These are phyloP conservation scores for Nothoprocta pentlandii DNA, from an alignment of 2,113 vertebrate species.

Conservation along the genomic window DNA sequence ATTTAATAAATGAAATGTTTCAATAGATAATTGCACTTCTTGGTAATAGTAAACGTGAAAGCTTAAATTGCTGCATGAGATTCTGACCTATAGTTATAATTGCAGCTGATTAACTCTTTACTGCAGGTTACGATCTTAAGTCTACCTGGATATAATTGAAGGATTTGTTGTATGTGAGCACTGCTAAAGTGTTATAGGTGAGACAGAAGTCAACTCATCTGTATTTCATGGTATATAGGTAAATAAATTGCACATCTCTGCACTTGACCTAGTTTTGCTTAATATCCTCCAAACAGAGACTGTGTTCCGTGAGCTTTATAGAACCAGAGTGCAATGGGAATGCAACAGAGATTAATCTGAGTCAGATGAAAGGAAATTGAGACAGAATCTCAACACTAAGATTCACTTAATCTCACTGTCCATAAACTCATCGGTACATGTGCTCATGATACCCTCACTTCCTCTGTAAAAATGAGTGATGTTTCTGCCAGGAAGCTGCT, in stretches of 20 bases:
- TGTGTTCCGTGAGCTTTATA: neutral
- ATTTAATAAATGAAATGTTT: neutral
- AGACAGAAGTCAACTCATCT: neutral
- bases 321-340: neutral
- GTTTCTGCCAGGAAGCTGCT: neutral
- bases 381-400: neutral
- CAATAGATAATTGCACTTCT: neutral
- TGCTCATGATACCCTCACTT: neutral
- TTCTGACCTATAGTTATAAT: conserved; percentile 14
- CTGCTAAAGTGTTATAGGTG: neutral
- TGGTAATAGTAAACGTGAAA: neutral
- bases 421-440: neutral
- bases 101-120: neutral
- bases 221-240: neutral
- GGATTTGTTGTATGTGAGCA: neutral
- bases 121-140: neutral
- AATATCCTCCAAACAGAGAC: neutral
- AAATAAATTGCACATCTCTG: neutral
- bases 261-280: neutral
- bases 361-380: neutral
- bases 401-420: neutral
- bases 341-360: neutral
- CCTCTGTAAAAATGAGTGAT: neutral
- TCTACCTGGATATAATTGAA: neutral
- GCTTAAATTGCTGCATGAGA: neutral